Evolutionary conservation across 1,140 invertebrate species (phyloP), one percentile per base, ranked within the genome.

Genomic region (Temnothorax nylanderi): DNA sequence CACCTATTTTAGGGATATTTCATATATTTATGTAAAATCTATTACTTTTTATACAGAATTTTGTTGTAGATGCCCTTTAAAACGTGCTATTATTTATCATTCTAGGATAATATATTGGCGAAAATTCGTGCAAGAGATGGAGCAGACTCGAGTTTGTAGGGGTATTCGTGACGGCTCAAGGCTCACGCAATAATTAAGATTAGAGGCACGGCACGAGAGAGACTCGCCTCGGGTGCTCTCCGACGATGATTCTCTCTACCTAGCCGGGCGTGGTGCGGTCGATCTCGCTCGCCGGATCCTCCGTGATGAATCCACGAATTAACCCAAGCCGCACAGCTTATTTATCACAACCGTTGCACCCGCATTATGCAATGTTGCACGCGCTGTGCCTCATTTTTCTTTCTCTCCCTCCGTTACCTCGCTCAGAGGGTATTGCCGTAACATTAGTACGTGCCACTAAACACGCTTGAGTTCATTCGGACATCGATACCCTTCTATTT

Each of bases 301-400:
- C 69, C 58, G 54, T 88, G 88, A 89, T 89, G 77, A 86, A 89
- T 89, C 75, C 87, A 86, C 82, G 82, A 89, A 89, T 88, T 88
- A 89, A 89, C 87, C 87, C 75, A n/a, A 86, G 54, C 67, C 51
- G 44, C 47, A 51, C 47, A 34, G 67, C 88, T 85, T 89, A 89
- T 89, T 67, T 74, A 88, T 89, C 88, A 89, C 37, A 58, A 13
- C 32, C 41, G 47, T 26, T 82, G 56, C 44, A 56, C 11, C 37
- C 54, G 18, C 81, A 88, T 89, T 86, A 86, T 75, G 88, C 87
- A 86, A 88, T 60, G 69, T 21, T 72, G 71, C 56, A n/a, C 77
- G 77, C 86, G 64, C 41, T 82, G 51, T 49, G 80, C 32, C 87
- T 88, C 81, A 74, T 80, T 86, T 86, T 80, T 80, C 67, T 76